A percentile compares a stretch with the other conserved stretches of the same genome.
Conservation (phyloP, 1,140 invertebrate genomes). For the Globodera rostochiensis region DNA sequence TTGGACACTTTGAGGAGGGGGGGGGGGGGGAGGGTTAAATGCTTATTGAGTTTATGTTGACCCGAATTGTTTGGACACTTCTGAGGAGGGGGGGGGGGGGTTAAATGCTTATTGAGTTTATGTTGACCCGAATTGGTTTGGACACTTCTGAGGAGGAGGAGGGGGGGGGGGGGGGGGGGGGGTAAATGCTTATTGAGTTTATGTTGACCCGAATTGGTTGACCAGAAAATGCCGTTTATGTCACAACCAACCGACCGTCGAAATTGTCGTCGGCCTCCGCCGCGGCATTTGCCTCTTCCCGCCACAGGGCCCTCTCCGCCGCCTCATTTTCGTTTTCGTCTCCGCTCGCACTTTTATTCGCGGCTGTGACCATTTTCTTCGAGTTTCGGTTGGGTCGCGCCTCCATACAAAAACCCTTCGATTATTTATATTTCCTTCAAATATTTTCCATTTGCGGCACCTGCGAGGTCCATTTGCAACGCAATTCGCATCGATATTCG, state of each 20-base stretch:
- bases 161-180: too few species aligned
- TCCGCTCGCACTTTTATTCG: neutral
- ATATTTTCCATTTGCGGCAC: neutral
- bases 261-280: neutral
- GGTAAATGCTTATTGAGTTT: too few species aligned
- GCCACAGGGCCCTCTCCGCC: neutral
- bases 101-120: too few species aligned
- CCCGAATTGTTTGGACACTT: too few species aligned
- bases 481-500: conserved; percentile 41
- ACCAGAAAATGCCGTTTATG: too few species aligned
- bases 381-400: conserved; percentile 3
- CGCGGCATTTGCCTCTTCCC: neutral
- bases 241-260: neutral
- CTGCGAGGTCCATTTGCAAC: conserved; percentile 45
- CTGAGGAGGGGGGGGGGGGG: too few species aligned
- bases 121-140: too few species aligned
- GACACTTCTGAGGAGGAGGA: too few species aligned
- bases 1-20: too few species aligned
- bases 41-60: too few species aligned
- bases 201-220: too few species aligned
- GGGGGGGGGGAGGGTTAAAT: too few species aligned
- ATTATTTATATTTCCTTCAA: neutral
- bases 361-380: conserved; percentile 16
- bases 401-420: conserved; percentile 39
- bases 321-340: neutral